Evolutionary conservation across 2,797 vertebrate genomes (phyloP).

Genomic region (Sebastes cheni): DNA sequence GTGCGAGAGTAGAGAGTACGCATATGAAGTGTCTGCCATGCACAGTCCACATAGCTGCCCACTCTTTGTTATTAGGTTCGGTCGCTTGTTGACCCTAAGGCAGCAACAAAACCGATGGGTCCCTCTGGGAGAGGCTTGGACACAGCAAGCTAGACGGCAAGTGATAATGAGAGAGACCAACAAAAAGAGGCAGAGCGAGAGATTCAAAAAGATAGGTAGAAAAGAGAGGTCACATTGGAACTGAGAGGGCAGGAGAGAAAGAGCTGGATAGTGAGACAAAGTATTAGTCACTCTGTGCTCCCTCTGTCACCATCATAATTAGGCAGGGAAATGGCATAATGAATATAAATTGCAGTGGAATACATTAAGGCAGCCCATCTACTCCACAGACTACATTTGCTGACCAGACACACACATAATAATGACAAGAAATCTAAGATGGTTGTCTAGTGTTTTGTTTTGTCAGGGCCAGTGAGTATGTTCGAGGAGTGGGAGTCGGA

Average conservation of each 20-base stretch:
- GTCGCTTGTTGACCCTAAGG: conserved; percentile 11
- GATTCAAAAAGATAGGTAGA: not conserved
- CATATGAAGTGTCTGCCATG: conserved; percentile 31
- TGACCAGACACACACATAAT: conserved; percentile 25
- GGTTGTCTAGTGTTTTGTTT: conserved; percentile 36
- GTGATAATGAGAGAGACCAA: not conserved
- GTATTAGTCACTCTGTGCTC: conserved; percentile 41
- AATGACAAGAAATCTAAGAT: conserved; percentile 41
- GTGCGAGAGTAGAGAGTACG: conserved; percentile 10
- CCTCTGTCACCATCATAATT: conserved; percentile 44
- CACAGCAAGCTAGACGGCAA: not conserved
- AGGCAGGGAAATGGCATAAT: conserved; percentile 51
- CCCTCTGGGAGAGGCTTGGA: not conserved
- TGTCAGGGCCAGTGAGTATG: conserved; percentile 10
- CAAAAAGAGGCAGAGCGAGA: not conserved
- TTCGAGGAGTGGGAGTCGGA: conserved; percentile 40
- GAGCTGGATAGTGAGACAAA: conserved; percentile 4
- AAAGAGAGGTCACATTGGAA: conserved; percentile 18
- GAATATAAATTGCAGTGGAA: conserved; percentile 63
- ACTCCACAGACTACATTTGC: conserved; percentile 45
- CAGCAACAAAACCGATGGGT: not conserved
- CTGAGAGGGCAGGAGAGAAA: conserved; percentile 13
- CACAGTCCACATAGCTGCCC: conserved; percentile 27
- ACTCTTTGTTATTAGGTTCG: conserved; percentile 21
- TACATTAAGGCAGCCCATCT: conserved; percentile 44